A percentile compares a stretch with the other conserved stretches of the same genome.
phyloP scores from a whole-genome alignment of 2,113 vertebrate genomes.

The Urocynchramus pylzowi region DNA sequence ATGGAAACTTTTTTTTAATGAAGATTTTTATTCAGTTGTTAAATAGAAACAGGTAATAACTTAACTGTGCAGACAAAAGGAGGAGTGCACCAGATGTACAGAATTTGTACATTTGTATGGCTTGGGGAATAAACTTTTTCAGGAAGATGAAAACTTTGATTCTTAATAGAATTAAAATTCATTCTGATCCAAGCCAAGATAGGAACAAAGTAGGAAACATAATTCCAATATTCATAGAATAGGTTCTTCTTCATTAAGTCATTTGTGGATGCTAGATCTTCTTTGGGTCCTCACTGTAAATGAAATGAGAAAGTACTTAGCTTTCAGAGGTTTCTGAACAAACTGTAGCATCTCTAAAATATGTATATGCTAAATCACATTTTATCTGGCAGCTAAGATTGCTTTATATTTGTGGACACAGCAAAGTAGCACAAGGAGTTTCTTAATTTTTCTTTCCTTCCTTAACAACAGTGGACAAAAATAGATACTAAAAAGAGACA shows the following conservation, averaged over 20 bases:
- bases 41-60: slow-evolving; percentile 62
- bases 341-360: neutral
- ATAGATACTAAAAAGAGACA: neutral
- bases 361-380: neutral
- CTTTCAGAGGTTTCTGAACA: neutral
- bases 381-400: neutral
- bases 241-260: neutral
- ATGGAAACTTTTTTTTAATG: neutral
- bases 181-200: slow-evolving; percentile 13
- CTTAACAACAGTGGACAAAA: neutral
- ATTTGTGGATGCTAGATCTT: neutral
- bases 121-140: neutral
- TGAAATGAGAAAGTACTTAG: neutral
- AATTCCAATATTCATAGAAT: slow-evolving; percentile 37
- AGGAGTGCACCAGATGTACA: neutral
- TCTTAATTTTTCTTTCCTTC: neutral
- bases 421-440: neutral
- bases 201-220: slow-evolving; percentile 18
- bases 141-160: slow-evolving; percentile 9
- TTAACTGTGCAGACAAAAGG: slow-evolving; percentile 33
- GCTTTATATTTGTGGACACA: neutral
- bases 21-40: slow-evolving; percentile 55
- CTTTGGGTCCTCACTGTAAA: slow-evolving; percentile 15
- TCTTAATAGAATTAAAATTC: slow-evolving; percentile 35
- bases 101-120: neutral